A percentile compares a stretch with the other conserved stretches of the same genome.
Conservation (phyloP, 2,797 vertebrate genomes). For the Manis pentadactyla region DNA sequence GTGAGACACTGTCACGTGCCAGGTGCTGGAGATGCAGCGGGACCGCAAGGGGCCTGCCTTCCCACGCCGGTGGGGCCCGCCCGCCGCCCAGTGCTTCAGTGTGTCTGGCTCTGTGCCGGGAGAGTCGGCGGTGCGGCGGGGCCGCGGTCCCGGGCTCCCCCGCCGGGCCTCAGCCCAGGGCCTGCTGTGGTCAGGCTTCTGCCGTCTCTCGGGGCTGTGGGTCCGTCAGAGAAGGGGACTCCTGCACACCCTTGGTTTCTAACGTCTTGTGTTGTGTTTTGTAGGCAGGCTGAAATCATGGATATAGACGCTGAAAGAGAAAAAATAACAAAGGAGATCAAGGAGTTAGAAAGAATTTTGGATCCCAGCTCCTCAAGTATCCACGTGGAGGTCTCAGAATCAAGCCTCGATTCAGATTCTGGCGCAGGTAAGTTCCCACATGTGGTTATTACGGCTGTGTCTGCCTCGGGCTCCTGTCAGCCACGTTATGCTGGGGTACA, state of each 20-base stretch:
- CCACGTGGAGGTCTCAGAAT: neutral
- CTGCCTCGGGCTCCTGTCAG: neutral
- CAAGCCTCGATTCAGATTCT: slow-evolving; percentile 54
- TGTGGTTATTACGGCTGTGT: no score
- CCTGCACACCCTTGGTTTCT: accelerated
- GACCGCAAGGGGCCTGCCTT: neutral
- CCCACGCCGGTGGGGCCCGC: neutral
- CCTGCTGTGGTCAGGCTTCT: neutral
- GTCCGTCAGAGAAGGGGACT: accelerated
- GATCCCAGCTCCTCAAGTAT: slow-evolving; percentile 62
- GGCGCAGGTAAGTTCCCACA: slow-evolving; percentile 67
- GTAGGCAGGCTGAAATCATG: neutral
- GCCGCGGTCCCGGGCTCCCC: no score
- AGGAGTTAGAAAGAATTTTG: slow-evolving; percentile 88
- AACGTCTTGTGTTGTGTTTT: accelerated
- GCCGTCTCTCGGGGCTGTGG: accelerated
- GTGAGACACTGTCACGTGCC: no score
- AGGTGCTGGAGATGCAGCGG: no score
- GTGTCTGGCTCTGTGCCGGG: no score
- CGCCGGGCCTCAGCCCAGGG: accelerated
- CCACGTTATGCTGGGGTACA: accelerated
- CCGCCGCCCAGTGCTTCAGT: no score
- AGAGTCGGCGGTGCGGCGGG: no score
- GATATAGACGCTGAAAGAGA: slow-evolving; percentile 86
- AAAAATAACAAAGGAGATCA: slow-evolving; percentile 89